phyloP scores from a whole-genome alignment of 2,888 invertebrate genomes.

The Drosophila lacicola region DNA sequence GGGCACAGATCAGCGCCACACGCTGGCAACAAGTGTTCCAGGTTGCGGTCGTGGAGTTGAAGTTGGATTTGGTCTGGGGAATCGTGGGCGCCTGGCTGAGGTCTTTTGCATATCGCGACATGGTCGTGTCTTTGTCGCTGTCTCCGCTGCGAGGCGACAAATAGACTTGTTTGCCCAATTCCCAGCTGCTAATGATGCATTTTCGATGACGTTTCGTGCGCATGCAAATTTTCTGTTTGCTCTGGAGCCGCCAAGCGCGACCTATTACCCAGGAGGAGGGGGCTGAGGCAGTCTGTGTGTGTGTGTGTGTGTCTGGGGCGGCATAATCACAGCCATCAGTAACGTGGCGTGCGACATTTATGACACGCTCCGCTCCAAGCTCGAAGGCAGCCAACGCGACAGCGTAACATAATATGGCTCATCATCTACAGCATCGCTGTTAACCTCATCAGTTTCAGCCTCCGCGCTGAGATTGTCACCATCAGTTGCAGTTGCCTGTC shows the following conservation, averaged over 20 bases:
- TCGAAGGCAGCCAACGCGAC: constrained; percentile 26
- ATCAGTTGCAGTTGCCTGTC: constrained; percentile 38
- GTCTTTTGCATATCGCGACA: constrained; percentile 74
- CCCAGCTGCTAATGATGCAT: constrained; percentile 82
- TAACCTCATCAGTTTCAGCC: constrained; percentile 79
- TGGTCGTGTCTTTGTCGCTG: constrained; percentile 51
- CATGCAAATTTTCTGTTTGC: constrained; percentile 67
- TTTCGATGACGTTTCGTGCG: constrained; percentile 75
- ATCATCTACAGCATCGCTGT: constrained; percentile 68
- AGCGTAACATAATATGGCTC: constrained; percentile 77
- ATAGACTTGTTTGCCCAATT: constrained; percentile 81
- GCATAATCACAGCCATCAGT: constrained; percentile 78
- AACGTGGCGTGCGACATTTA: constrained; percentile 79
- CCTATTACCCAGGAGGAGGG: constrained; percentile 23
- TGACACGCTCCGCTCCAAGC: constrained; percentile 67
- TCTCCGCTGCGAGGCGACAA: constrained; percentile 67
- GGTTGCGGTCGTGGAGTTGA: constrained; percentile 8
- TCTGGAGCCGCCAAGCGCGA: constrained; percentile 47
- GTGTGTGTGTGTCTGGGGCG: neutral
- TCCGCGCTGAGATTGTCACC: constrained; percentile 65
- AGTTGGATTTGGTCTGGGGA: neutral
- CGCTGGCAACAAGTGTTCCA: constrained; percentile 76
- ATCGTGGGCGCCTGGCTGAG: constrained; percentile 50
- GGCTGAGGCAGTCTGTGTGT: neutral
- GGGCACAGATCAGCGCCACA: constrained; percentile 68